Base-by-base conservation (phyloP, 2,113 vertebrate species). In the Cavia aperea region DNA sequence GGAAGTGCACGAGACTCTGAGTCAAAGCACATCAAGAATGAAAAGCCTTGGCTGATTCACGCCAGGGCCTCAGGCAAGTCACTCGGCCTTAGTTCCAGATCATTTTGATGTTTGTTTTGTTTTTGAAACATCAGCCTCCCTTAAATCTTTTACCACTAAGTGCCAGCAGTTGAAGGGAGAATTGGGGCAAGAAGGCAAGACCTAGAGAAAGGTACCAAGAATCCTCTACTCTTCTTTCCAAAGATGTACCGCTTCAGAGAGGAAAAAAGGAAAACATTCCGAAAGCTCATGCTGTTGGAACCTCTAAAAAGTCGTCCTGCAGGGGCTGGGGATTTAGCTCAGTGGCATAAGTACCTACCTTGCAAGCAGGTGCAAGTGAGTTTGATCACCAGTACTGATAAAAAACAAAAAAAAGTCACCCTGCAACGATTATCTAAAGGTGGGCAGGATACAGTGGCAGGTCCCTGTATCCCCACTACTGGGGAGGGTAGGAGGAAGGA, bases 1-100 rank as follows among this genome's bases (percentile, higher is more conserved):
- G 18, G 6, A 46, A 43, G 72, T 2, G 46, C 96, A 94, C 18
- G 94, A 31, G 96, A 91, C 93, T 95, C 91, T 96, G 94, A 96
- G 56, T 94, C 93, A 94, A 94, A 90, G 72, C 72, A 60, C 94
- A 85, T 87, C 90, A 66, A 23, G 79, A 94, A 56, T 85, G 70
- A 91, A 87, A 87, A 89, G 65, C 84, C 77, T 84, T 49, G 26
- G 49, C 5, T 95, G 96, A 96, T 65, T 96, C 96, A 97, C 9
- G 33, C 73, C 29, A 88, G 24, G 77, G 66, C 94, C 93, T 68
- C 18, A 1, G 88, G 95, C 95, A 88, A 90, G 81, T 82, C 79
- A 33, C 43, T 70, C 19, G 33, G 78, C 75, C 72, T 85, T 85
- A 14, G 31, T 94, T 94, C 93, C 90, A 51, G 51, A 29, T 78